phyloP scores from a whole-genome alignment of 2,888 invertebrate species.

The Pachycephus smyrnensis region DNA sequence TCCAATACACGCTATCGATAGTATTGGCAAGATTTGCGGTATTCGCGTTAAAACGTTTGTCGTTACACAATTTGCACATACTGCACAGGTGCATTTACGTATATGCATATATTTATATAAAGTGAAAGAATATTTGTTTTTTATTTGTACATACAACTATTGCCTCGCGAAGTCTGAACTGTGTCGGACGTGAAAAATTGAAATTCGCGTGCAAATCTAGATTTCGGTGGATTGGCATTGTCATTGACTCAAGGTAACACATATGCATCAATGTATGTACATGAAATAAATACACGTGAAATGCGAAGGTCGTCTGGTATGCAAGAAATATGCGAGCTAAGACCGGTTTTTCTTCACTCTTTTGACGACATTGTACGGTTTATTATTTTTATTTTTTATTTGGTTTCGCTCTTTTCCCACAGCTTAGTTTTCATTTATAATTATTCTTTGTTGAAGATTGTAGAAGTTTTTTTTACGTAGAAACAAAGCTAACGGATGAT shows the following conservation, averaged over 20 bases:
- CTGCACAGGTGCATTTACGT: background rate
- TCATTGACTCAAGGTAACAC: rapidly evolving
- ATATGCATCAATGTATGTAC: too few relatives aligned
- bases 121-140: background rate
- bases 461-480: too few relatives aligned
- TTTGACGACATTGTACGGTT: background rate
- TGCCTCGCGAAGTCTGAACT: background rate
- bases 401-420: too few relatives aligned
- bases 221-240: background rate
- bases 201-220: background rate
- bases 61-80: background rate
- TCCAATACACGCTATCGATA: background rate
- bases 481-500: background rate
- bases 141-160: background rate
- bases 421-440: too few relatives aligned
- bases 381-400: background rate
- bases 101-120: background rate
- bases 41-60: background rate
- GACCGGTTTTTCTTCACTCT: background rate
- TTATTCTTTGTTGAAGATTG: background rate
- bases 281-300: background rate
- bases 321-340: background rate
- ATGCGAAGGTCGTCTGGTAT: background rate
- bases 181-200: background rate
- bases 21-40: background rate